These are phyloP conservation scores for Galbula dea DNA, from an alignment of 2,113 vertebrate species.

Conservation along the genomic window DNA sequence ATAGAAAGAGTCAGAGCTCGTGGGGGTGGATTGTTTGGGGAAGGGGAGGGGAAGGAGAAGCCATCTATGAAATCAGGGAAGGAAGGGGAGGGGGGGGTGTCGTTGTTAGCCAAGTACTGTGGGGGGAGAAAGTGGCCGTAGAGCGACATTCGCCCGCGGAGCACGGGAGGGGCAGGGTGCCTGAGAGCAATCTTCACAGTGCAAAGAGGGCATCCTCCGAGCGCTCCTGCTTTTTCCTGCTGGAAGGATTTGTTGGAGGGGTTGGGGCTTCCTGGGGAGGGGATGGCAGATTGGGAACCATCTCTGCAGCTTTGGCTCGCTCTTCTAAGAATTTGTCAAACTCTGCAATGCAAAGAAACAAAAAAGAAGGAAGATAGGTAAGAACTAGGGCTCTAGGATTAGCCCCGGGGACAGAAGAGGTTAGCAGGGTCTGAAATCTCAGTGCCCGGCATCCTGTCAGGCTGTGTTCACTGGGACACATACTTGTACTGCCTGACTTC, in stretches of 20 bases:
- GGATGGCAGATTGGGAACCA: slow-evolving; percentile 84
- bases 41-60: background rate
- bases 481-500: background rate
- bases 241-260: slow-evolving; percentile 61
- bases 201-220: slow-evolving; percentile 89
- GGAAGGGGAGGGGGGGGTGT: background rate
- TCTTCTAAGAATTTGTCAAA: slow-evolving; percentile 98
- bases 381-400: background rate
- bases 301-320: slow-evolving; percentile 94
- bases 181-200: slow-evolving; percentile 75
- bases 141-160: background rate
- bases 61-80: background rate
- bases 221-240: slow-evolving; percentile 84
- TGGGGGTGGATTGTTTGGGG: background rate
- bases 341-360: slow-evolving; percentile 75
- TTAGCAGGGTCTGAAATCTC: background rate
- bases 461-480: background rate
- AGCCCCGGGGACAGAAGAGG: background rate
- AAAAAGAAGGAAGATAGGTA: background rate
- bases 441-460: background rate
- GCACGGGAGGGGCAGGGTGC: background rate
- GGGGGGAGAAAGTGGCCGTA: slow-evolving; percentile 10
- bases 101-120: background rate
- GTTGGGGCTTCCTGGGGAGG: slow-evolving; percentile 79
- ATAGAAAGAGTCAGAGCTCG: slow-evolving; percentile 63